These are phyloP conservation scores for Agelaius phoeniceus DNA, from an alignment of 2,113 vertebrate species.

Conservation along the genomic window DNA sequence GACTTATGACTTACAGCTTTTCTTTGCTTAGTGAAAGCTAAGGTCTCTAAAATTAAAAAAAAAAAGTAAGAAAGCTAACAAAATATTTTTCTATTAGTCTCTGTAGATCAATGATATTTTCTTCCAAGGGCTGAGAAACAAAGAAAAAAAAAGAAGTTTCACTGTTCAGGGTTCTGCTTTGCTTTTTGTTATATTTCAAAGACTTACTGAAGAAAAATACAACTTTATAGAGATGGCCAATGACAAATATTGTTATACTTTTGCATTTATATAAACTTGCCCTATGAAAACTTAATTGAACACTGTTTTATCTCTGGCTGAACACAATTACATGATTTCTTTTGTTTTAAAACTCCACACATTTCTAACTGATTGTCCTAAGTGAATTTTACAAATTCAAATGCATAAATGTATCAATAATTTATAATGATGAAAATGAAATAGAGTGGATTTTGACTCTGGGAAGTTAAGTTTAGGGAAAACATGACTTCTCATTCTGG, in stretches of 20 bases:
- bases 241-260: not conserved
- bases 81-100: not conserved
- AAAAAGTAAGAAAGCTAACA: not conserved
- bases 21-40: conserved; percentile 9
- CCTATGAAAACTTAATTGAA: not conserved
- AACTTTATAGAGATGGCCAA: not conserved
- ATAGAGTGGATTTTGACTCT: not conserved
- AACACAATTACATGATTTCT: not conserved
- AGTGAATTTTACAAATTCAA: not conserved
- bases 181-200: not conserved
- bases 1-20: conserved; percentile 7
- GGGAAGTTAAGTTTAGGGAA: not conserved
- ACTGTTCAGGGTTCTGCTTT: not conserved
- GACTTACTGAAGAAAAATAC: not conserved
- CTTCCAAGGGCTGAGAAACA: not conserved
- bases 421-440: not conserved
- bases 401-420: rapidly evolving
- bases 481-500: not conserved
- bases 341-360: not conserved
- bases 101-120: not conserved
- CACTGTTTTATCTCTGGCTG: not conserved
- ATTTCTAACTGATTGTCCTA: not conserved
- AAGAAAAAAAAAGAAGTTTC: not conserved
- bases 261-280: not conserved
- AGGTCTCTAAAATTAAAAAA: not conserved